A percentile compares a stretch with the other conserved stretches of the same genome.
These are phyloP conservation scores for Drosophila fungiperda DNA, from an alignment of 2,888 invertebrate species.

Conservation along the genomic window DNA sequence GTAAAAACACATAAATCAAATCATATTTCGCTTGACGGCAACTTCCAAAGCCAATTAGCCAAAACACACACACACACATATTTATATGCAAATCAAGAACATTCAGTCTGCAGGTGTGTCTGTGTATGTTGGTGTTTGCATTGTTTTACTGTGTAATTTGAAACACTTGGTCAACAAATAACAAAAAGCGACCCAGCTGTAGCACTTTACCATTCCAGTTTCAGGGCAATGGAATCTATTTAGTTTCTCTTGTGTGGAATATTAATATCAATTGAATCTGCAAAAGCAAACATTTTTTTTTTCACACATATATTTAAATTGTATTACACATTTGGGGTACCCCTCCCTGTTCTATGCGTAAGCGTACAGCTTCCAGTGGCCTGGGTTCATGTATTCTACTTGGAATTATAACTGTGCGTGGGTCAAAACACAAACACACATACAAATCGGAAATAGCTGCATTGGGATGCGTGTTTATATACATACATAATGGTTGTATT, in stretches of 20 bases:
- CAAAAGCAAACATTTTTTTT: neutral
- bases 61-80: constrained; percentile 21
- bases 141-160: constrained; percentile 18
- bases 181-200: constrained; percentile 9
- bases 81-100: constrained; percentile 15
- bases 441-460: constrained; percentile 11
- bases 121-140: neutral
- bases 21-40: constrained; percentile 24
- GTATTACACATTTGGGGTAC: neutral
- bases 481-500: neutral
- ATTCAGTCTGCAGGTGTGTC: neutral
- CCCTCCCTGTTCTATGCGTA: constrained; percentile 4
- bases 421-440: constrained; percentile 40
- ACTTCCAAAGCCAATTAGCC: constrained; percentile 60
- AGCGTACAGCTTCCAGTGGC: constrained; percentile 54
- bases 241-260: neutral
- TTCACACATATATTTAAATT: constrained; percentile 7
- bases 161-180: constrained; percentile 28
- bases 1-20: constrained; percentile 14
- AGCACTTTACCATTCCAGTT: constrained; percentile 16
- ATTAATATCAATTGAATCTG: constrained; percentile 2
- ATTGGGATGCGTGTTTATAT: constrained; percentile 16
- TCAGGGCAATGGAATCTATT: constrained; percentile 3
- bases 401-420: constrained; percentile 45
- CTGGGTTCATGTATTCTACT: constrained; percentile 49